Evolutionary conservation across 1,140 invertebrate genomes (phyloP).

Genomic region (Sycophila sp.): DNA sequence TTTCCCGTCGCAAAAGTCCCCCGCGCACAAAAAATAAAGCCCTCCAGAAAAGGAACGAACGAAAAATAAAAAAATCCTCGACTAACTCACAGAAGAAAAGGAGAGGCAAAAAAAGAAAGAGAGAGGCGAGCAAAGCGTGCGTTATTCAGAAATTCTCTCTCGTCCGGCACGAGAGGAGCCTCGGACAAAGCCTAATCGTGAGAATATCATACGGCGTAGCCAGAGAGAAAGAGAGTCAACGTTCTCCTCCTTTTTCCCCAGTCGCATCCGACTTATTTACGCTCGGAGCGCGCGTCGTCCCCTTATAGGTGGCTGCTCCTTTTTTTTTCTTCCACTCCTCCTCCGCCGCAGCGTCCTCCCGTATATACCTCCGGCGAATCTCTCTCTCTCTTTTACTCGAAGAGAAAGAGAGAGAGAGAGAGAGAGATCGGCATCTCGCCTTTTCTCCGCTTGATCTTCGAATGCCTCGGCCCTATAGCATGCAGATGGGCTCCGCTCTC

Average conservation of each 20-base stretch:
- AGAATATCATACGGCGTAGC: conserved; percentile 21
- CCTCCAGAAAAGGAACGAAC: too few relatives aligned
- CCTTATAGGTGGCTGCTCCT: not conserved
- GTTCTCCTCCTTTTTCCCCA: conserved; percentile 35
- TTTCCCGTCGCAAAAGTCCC: too few relatives aligned
- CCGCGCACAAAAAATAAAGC: too few relatives aligned
- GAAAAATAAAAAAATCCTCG: too few relatives aligned
- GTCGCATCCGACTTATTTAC: conserved; percentile 19
- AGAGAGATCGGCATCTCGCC: conserved; percentile 27
- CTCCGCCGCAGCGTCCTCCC: not conserved
- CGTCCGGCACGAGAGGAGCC: too few relatives aligned
- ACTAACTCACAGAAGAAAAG: too few relatives aligned
- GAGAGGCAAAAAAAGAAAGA: too few relatives aligned
- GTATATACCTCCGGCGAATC: conserved; percentile 21
- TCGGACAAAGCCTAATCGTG: too few relatives aligned
- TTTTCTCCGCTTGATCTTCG: conserved; percentile 38
- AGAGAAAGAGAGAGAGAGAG: not conserved
- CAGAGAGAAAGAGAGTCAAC: conserved; percentile 20
- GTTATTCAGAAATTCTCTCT: too few relatives aligned
- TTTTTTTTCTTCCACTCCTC: conserved; percentile 7
- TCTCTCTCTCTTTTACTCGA: conserved; percentile 7
- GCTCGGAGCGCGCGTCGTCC: conserved; percentile 8
- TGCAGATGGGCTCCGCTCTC: conserved; percentile 21
- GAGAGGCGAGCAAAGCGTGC: too few relatives aligned
- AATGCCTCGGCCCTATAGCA: conserved; percentile 44